Percentiles rank a stretch among this genome's conserved stretches.
Conservation (phyloP, 2,113 vertebrate genomes). For the Psittacus erithacus region DNA sequence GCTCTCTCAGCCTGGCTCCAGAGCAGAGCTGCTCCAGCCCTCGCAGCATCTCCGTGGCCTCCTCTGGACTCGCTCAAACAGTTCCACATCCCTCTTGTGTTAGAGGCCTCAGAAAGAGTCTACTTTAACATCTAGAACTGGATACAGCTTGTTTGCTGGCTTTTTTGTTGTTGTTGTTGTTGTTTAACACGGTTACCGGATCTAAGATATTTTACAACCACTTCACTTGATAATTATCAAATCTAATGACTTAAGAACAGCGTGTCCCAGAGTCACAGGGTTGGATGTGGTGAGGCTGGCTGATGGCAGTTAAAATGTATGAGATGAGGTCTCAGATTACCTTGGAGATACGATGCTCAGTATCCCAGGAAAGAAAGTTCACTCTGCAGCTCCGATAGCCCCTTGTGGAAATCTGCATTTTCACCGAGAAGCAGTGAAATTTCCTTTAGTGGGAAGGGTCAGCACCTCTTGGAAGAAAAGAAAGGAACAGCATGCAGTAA, state of each 20-base stretch:
- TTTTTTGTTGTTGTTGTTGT: not conserved
- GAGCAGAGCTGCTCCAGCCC: not conserved
- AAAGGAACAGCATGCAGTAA: not conserved
- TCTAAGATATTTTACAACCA: not conserved
- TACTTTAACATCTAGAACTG: not conserved
- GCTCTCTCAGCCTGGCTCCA: not conserved
- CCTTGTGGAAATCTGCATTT: not conserved
- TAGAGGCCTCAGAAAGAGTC: not conserved
- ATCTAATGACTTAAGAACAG: not conserved
- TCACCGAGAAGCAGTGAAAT: not conserved
- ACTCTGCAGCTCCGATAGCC: not conserved
- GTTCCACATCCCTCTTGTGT: not conserved
- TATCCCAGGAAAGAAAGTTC: not conserved
- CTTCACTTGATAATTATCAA: not conserved
- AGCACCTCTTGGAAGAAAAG: not conserved
- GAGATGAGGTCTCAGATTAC: not conserved
- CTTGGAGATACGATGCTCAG: not conserved
- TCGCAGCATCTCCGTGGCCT: not conserved
- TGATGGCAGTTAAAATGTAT: fast-evolving
- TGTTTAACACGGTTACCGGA: not conserved
- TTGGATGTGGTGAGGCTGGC: not conserved
- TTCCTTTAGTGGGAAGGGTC: not conserved
- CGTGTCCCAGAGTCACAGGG: not conserved
- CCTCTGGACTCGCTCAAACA: not conserved
- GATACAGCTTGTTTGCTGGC: not conserved